Evolutionary conservation across 2,113 vertebrate genomes (phyloP).

Genomic region (Erpornis zantholeuca): DNA sequence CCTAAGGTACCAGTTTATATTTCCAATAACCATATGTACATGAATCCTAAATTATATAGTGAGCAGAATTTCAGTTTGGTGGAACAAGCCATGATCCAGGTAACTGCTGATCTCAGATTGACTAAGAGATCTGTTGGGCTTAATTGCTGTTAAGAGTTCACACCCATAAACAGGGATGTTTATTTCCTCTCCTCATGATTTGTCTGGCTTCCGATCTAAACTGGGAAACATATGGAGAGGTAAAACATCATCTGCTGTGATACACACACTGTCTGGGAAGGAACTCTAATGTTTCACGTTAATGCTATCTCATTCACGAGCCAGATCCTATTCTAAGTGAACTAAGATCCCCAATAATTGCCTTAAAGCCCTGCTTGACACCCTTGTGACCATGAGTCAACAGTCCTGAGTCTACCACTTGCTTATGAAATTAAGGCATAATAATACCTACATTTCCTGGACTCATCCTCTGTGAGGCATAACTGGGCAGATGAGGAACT

Average conservation of each 20-base stretch:
- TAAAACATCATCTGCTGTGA: background rate
- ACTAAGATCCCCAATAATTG: background rate
- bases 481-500: background rate
- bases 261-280: background rate
- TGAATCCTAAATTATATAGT: background rate
- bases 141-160: background rate
- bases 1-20: background rate
- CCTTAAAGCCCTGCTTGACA: background rate
- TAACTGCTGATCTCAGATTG: background rate
- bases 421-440: background rate
- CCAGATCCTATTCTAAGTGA: background rate
- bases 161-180: background rate
- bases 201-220: background rate
- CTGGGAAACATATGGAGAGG: background rate
- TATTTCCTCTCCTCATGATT: background rate
- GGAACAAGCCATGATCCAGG: background rate
- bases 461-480: background rate
- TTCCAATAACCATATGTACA: background rate
- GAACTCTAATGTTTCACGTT: background rate
- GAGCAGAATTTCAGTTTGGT: background rate
- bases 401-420: background rate
- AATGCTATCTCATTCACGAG: background rate
- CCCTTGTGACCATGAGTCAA: background rate
- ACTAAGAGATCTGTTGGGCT: background rate
- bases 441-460: background rate